Percentiles rank a stretch among this genome's conserved stretches.
These are phyloP conservation scores for Macrosoma leucophasiata DNA, from an alignment of 2,888 invertebrate species.

Conservation along the genomic window DNA sequence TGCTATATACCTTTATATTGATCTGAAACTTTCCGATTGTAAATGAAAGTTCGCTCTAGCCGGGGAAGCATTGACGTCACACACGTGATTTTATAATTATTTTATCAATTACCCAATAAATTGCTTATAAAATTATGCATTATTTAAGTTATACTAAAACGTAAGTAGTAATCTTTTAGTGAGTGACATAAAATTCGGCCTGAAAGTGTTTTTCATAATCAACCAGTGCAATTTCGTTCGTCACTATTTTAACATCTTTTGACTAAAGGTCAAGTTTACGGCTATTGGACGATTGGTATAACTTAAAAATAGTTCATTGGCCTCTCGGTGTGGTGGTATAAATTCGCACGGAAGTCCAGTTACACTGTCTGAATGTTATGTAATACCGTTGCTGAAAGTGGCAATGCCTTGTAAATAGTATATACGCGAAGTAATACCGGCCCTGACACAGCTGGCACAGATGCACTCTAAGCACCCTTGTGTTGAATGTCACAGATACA, in stretches of 20 bases:
- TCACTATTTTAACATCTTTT: conserved; percentile 38
- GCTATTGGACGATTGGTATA: too few species aligned
- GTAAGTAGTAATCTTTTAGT: background rate
- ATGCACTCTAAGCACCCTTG: conserved; percentile 24
- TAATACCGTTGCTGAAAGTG: conserved; percentile 52
- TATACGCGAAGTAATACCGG: conserved; percentile 38
- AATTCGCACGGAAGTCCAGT: too few species aligned
- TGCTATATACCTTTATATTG: conserved; percentile 14
- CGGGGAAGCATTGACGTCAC: conserved; percentile 56
- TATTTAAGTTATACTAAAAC: background rate
- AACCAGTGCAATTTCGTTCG: conserved; percentile 41
- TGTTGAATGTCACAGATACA: conserved; percentile 24
- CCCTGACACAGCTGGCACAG: conserved; percentile 68
- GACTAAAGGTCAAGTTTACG: conserved; percentile 64
- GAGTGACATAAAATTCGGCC: conserved; percentile 13
- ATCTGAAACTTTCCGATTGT: conserved; percentile 33
- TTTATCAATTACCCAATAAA: conserved; percentile 23
- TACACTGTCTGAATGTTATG: conserved; percentile 56
- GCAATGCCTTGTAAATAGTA: conserved; percentile 56
- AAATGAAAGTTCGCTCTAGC: conserved; percentile 32
- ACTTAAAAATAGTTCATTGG: too few species aligned
- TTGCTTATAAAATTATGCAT: conserved; percentile 4
- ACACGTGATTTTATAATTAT: conserved; percentile 36
- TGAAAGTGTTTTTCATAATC: too few species aligned
- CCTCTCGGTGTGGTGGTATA: too few species aligned